Percentiles rank a stretch among this genome's conserved stretches.
Evolutionary conservation across 2,888 invertebrate genomes (phyloP).

Genomic region (Plebejus melissa): DNA sequence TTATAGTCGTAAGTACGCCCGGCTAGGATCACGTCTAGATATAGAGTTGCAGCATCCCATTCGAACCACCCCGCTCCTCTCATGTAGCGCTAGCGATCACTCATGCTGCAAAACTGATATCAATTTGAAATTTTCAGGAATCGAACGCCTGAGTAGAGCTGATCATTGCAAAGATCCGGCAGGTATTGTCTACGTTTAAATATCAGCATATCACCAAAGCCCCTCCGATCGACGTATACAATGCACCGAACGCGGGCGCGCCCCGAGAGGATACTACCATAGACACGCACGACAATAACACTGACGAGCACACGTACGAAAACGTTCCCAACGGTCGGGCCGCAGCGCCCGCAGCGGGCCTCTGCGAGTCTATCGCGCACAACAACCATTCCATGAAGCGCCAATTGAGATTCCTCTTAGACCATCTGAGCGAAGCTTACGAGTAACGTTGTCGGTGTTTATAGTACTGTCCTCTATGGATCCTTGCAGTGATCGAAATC

Average conservation of each 20-base stretch:
- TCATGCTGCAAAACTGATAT: slow-evolving; percentile 55
- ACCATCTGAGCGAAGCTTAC: slow-evolving; percentile 82
- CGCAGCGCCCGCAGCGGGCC: slow-evolving; percentile 70
- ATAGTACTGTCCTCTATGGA: slow-evolving; percentile 74
- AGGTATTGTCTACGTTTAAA: slow-evolving; percentile 86
- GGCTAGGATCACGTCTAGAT: slow-evolving; percentile 47
- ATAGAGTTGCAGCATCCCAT: slow-evolving; percentile 32
- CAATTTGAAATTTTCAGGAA: slow-evolving; percentile 81
- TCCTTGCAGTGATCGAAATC: slow-evolving; percentile 79
- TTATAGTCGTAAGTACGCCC: slow-evolving; percentile 51
- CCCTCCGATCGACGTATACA: slow-evolving; percentile 72
- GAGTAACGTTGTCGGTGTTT: slow-evolving; percentile 70
- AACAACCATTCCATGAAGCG: slow-evolving; percentile 71
- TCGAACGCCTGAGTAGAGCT: slow-evolving; percentile 94
- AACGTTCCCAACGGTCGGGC: slow-evolving; percentile 61
- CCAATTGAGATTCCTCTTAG: slow-evolving; percentile 80
- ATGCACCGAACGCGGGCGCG: slow-evolving; percentile 59
- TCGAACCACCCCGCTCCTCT: slow-evolving; percentile 42
- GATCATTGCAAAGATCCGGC: slow-evolving; percentile 91
- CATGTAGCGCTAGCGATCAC: slow-evolving; percentile 54
- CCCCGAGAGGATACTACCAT: slow-evolving; percentile 63
- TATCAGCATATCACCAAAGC: slow-evolving; percentile 80
- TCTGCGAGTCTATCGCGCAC: slow-evolving; percentile 74
- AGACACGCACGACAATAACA: slow-evolving; percentile 63
- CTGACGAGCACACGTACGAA: slow-evolving; percentile 55